These are phyloP conservation scores for Salvator merianae DNA, from an alignment of 2,113 vertebrate species.

Conservation along the genomic window DNA sequence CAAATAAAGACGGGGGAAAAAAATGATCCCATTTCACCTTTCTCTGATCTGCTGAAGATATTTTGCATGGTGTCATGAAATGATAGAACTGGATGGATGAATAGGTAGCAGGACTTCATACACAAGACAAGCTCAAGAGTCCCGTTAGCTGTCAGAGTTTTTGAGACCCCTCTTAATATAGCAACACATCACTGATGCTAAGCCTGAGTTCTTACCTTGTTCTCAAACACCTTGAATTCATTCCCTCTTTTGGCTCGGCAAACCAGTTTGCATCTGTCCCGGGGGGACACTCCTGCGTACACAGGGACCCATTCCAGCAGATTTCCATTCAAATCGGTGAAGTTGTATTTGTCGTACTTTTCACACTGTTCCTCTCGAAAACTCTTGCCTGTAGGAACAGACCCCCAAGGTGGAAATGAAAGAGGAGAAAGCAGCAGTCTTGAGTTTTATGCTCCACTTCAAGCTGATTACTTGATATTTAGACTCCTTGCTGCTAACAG, in stretches of 20 bases:
- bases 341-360: conserved; percentile 87
- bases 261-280: conserved; percentile 93
- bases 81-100: background rate
- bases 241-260: conserved; percentile 88
- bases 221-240: conserved; percentile 95
- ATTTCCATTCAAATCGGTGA: conserved; percentile 83
- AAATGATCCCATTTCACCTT: background rate
- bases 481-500: background rate
- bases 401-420: background rate
- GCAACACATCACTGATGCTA: accelerated
- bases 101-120: background rate
- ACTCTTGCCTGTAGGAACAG: conserved; percentile 79
- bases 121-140: background rate
- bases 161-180: accelerated
- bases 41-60: background rate
- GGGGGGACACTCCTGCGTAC: conserved; percentile 89
- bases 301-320: conserved; percentile 92
- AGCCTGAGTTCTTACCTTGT: conserved; percentile 80
- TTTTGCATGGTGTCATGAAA: background rate
- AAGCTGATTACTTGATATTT: background rate
- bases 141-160: background rate
- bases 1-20: accelerated
- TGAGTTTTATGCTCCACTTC: background rate
- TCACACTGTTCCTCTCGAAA: conserved; percentile 96
- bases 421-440: background rate